Evolutionary conservation across 2,888 invertebrate species (phyloP), one percentile per base, ranked within the genome.

Genomic region (Melanostoma scalare): DNA sequence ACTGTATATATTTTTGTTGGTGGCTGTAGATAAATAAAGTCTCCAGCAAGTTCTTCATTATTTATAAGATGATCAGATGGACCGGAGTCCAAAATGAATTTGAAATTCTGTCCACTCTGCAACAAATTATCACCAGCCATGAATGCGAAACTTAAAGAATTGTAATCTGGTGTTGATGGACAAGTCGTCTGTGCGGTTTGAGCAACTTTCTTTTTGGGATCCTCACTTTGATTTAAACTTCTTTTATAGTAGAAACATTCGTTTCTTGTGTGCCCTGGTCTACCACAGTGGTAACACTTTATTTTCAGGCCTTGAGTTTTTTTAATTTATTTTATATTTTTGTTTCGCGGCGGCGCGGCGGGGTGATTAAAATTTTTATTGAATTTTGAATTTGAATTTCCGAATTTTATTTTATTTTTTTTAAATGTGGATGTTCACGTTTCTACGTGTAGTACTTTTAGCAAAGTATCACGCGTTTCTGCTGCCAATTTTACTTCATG

Each of bases 261-360:
- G 20, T 86, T 88, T 53, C 87, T 88, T 0, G 78, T 20, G 75
- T 89, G 89, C 20, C 88, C 88, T 78, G 75, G 86, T 35, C 87
- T 86, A 3, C 88, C 88, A 85, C 88, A 89, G 61, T 87, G 86
- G 82, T 87, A 68, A 86, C 89, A 87, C 65, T 87, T 88, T 2
- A 36, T 61, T 4, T 35, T 58, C 0, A 1, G 2, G 4, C 3
- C 38, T n/a, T 6, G 20, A 20, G 20, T 31, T 30, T 69, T 50
- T 58, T 38, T 36, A 4, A 4, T 10, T 65, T 30, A 6, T 3
- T 42, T 68, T 61, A 31, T 30, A 71, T 3, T 31, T 31, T 40
- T 60, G 50, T 50, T 50, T 3, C 20, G 20, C 20, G 20, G 20
- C 20, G 20, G 50, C 2, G 20, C 20, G 20, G 50, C 2, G 30